Conservation (phyloP, 1,140 invertebrate genomes). For the Wasmannia auropunctata region DNA sequence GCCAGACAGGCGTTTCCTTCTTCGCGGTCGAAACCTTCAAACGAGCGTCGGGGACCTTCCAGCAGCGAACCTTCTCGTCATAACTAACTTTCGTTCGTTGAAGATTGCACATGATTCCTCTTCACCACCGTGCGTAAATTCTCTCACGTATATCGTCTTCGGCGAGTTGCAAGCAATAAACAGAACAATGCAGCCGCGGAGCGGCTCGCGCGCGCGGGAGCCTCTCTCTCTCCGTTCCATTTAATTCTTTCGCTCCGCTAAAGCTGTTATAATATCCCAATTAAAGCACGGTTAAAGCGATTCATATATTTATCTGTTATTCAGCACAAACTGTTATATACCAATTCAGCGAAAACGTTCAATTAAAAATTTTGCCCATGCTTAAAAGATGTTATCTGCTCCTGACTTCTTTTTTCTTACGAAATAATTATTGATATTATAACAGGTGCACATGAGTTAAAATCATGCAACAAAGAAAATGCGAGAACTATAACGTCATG, state of each 20-base stretch:
- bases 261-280: slow-evolving; percentile 28
- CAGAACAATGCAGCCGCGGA: slow-evolving; percentile 23
- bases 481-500: not conserved
- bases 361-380: not conserved
- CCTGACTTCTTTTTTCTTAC: not conserved
- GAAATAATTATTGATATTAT: not conserved
- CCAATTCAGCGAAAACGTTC: not conserved
- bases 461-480: not conserved
- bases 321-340: not conserved
- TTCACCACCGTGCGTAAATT: not conserved
- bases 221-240: slow-evolving; percentile 26
- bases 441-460: not conserved
- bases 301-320: slow-evolving; percentile 2
- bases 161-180: not conserved
- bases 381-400: not conserved
- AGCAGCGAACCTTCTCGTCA: no score
- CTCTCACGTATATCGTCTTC: slow-evolving; percentile 21
- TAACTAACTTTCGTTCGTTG: slow-evolving; percentile 64
- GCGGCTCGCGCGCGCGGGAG: not conserved
- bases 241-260: slow-evolving; percentile 21
- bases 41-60: no score
- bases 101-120: not conserved
- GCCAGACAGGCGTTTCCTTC: slow-evolving; percentile 60
- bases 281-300: slow-evolving; percentile 7
- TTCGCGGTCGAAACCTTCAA: slow-evolving; percentile 56